Evolutionary conservation across 2,888 invertebrate species (phyloP), one percentile per base, ranked within the genome.

Genomic region (Coleophora deauratella): DNA sequence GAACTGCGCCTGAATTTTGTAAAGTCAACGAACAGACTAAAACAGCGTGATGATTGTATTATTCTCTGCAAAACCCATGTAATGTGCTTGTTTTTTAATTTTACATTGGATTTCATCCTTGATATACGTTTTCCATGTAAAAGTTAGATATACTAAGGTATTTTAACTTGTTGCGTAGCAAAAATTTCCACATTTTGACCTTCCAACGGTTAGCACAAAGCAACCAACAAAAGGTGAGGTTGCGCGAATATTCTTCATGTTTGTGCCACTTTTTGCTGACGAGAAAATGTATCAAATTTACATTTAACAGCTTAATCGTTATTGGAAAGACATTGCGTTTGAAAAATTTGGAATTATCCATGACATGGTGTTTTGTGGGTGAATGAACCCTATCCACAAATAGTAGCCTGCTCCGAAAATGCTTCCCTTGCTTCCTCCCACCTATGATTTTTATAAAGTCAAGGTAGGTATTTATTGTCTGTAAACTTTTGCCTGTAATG

Each of bases 41-140:
- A 56, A 62, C 79, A 81, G 77, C 75, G 79, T 81, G 80, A 81
- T 73, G 57, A 62, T 68, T 67, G 61, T 53, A 51, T 55, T 40
- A 51, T 45, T 33, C 27, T 8, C 9, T 10, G 35, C 1, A 31
- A 27, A 35, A 30, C 37, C 30, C 37, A 38, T 46, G 39, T 56
- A 56, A 59, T 57, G 57, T 41, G 44, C 27, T 42, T 40, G 37
- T 35, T 47, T 35, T 39, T 21, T 6, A 21, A 21, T 21, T 4
- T 21, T 21, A 4, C 21, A 21, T 21, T 21, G 6, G 6, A 21
- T 6, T 21, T 6, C 6, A 21, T n/a, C n/a, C n/a, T n/a, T 6
- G 6, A 6, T 21, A 21, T 3, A 21, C 3, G 3, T 21, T 21
- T 21, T 21, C 6, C 6, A 21, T 21, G 21, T 21, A 21, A 21